These are phyloP conservation scores for Parasteatoda lunata DNA, from an alignment of 2,888 invertebrate genomes.

Conservation along the genomic window DNA sequence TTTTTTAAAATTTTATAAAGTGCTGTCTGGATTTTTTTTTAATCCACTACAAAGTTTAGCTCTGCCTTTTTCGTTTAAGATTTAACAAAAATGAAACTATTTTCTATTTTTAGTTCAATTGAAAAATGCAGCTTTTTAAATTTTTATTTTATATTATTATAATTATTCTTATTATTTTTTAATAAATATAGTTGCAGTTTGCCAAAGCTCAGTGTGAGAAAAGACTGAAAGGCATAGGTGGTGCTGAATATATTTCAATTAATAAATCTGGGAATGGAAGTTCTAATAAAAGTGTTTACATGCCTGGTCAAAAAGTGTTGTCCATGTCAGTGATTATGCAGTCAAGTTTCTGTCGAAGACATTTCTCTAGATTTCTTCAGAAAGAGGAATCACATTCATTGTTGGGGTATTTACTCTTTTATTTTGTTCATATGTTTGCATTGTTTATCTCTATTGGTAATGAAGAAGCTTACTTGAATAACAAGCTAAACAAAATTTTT, in stretches of 20 bases:
- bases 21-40: no score
- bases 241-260: constrained; percentile 79
- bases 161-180: background rate
- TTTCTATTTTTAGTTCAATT: background rate
- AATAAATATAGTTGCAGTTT: constrained; percentile 79
- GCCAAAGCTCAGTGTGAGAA: constrained; percentile 89
- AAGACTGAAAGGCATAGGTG: constrained; percentile 83
- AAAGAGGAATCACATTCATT: constrained; percentile 88
- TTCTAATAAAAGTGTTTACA: constrained; percentile 66
- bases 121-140: background rate
- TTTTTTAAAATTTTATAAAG: no score
- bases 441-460: no score
- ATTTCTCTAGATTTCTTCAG: constrained; percentile 86
- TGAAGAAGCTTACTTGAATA: no score
- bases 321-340: constrained; percentile 84
- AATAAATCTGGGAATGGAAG: constrained; percentile 31
- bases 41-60: no score
- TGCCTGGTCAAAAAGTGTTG: constrained; percentile 76
- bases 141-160: background rate
- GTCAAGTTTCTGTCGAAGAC: constrained; percentile 85
- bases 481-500: no score
- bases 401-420: constrained; percentile 77
- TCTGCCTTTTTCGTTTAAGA: background rate
- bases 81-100: background rate
- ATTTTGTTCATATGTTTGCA: background rate